Conservation (phyloP, 2,888 invertebrate species). For the Alentia gelatinosa region DNA sequence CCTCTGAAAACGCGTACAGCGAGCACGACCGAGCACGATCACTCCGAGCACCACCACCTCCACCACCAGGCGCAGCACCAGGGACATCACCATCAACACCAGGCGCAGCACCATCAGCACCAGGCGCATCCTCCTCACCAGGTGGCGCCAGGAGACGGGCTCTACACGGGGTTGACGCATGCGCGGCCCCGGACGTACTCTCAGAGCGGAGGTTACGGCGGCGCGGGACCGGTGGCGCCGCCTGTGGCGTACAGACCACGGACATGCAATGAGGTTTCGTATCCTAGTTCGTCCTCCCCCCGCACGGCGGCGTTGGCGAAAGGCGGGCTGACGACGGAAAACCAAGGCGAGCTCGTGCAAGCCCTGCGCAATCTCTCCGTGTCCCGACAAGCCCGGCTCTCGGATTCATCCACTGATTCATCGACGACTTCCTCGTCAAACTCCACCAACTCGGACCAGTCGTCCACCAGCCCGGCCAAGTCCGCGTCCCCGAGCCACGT, state of each 20-base stretch:
- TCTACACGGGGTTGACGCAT: neutral
- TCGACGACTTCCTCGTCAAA: neutral
- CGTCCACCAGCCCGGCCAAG: conserved; percentile 11
- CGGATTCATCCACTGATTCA: conserved; percentile 21
- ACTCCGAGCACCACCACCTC: neutral
- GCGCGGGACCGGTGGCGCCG: too few relatives aligned
- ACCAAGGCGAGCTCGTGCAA: conserved; percentile 37
- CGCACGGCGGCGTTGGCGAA: neutral
- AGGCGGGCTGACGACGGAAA: neutral
- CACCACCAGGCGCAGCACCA: neutral
- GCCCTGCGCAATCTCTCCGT: neutral
- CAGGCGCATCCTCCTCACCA: neutral
- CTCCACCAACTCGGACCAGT: neutral
- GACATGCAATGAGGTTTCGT: neutral
- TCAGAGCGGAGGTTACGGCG: neutral
- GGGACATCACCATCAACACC: neutral
- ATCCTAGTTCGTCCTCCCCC: neutral
- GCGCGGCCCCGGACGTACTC: neutral
- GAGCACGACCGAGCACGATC: neutral
- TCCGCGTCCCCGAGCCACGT: neutral
- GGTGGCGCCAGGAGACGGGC: neutral
- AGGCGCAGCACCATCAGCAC: neutral
- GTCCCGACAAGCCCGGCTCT: neutral
- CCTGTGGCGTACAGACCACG: neutral
- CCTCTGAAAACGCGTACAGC: conserved; percentile 3